Evolutionary conservation across 2,113 vertebrate genomes (phyloP).

Genomic region (Xerus inauris): DNA sequence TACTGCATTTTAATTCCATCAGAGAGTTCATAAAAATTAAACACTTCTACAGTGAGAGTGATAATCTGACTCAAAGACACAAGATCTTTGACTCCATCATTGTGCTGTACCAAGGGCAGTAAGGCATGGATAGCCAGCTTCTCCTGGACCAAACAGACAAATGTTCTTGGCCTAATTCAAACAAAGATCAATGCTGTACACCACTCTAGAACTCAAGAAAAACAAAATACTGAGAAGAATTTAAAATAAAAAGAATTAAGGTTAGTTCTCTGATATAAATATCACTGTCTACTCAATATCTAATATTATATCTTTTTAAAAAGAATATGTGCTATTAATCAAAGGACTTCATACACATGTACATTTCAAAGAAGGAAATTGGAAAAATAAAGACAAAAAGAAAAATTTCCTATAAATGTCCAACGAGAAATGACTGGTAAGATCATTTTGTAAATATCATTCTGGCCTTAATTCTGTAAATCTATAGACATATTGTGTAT

Average conservation of each 20-base stretch:
- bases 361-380: not conserved
- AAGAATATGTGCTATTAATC: not conserved
- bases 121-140: not conserved
- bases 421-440: not conserved
- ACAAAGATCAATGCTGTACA: not conserved
- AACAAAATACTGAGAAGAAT: not conserved
- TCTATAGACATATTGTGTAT: not conserved
- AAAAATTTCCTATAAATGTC: not conserved
- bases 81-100: not conserved
- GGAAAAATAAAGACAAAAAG: conserved; percentile 12
- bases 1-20: not conserved
- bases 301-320: not conserved
- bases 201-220: not conserved
- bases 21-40: not conserved
- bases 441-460: not conserved
- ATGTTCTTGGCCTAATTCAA: not conserved
- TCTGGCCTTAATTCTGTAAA: not conserved
- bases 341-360: not conserved
- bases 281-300: not conserved
- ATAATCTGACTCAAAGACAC: not conserved
- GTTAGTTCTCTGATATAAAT: not conserved
- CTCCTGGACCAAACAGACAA: not conserved
- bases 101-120: not conserved
- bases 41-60: not conserved
- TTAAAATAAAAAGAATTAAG: conserved; percentile 7